Evolutionary conservation across 2,888 invertebrate species (phyloP).

Genomic region (Andrena camellia): DNA sequence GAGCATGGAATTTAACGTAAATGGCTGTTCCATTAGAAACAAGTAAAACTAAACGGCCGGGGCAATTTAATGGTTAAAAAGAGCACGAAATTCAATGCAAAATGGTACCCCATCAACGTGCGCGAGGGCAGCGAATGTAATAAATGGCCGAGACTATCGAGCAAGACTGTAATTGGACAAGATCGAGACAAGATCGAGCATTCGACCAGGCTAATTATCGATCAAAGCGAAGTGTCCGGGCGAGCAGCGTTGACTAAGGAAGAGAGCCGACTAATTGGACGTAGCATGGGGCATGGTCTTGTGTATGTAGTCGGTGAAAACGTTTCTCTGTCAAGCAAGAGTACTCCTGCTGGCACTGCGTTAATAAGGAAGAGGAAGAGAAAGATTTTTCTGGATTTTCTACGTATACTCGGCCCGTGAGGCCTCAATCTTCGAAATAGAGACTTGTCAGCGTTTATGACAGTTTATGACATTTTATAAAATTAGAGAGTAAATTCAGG

Average conservation of each 20-base stretch:
- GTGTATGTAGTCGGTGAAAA: conserved; percentile 54
- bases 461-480: too few relatives aligned
- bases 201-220: conserved; percentile 73
- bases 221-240: conserved; percentile 68
- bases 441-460: too few relatives aligned
- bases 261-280: conserved; percentile 66
- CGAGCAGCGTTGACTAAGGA: conserved; percentile 35
- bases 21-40: background rate
- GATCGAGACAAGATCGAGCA: conserved; percentile 62
- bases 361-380: conserved; percentile 23
- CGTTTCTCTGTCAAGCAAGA: conserved; percentile 38
- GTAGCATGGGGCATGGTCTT: conserved; percentile 42
- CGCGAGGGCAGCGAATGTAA: conserved; percentile 27
- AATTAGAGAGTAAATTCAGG: too few relatives aligned
- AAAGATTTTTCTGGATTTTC: background rate
- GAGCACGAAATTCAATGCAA: conserved; percentile 13
- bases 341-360: conserved; percentile 17
- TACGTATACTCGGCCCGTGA: background rate
- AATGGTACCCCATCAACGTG: conserved; percentile 1
- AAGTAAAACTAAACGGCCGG: background rate
- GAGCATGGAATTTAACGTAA: background rate
- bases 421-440: background rate
- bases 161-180: conserved; percentile 76
- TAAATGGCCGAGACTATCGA: conserved; percentile 33
- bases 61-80: conserved; percentile 6